Conservation (phyloP, 2,888 invertebrate species). For the Metacarcinus magister region DNA sequence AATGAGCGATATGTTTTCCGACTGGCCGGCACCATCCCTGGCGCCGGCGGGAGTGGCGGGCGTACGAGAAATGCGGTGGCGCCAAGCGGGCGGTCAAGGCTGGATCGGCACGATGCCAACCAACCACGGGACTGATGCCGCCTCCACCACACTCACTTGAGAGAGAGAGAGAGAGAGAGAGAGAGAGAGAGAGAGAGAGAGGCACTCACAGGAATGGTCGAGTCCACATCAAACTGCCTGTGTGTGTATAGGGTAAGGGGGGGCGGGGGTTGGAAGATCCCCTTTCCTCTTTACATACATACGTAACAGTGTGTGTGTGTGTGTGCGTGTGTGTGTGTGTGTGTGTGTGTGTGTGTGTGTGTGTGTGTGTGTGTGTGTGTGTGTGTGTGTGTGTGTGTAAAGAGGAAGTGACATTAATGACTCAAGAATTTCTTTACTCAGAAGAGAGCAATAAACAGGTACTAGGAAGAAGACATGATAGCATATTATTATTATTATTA, state of each 20-base stretch:
- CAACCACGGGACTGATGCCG: slow-evolving; percentile 29
- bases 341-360: too few species aligned
- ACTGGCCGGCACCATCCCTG: slow-evolving; percentile 41
- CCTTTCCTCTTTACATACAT: too few species aligned
- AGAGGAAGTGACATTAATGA: not conserved
- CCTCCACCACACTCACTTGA: not conserved
- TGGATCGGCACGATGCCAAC: slow-evolving; percentile 62
- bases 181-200: slow-evolving; percentile 19
- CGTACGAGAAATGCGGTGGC: slow-evolving; percentile 56
- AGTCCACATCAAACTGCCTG: too few species aligned
- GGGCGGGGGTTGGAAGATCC: too few species aligned
- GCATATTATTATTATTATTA: not conserved
- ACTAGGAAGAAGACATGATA: not conserved
- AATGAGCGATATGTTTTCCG: slow-evolving; percentile 63
- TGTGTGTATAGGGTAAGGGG: too few species aligned
- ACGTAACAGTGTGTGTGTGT: too few species aligned
- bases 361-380: not conserved
- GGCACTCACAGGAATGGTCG: not conserved
- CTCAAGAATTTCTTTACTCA: not conserved
- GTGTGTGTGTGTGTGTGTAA: slow-evolving; percentile 26
- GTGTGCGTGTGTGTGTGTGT: too few species aligned
- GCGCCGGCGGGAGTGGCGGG: slow-evolving; percentile 65
- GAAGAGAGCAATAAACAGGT: not conserved
- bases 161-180: not conserved
- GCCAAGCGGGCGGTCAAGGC: slow-evolving; percentile 68